Conservation (phyloP, 1,140 invertebrate species). For the Euwallacea similis region DNA sequence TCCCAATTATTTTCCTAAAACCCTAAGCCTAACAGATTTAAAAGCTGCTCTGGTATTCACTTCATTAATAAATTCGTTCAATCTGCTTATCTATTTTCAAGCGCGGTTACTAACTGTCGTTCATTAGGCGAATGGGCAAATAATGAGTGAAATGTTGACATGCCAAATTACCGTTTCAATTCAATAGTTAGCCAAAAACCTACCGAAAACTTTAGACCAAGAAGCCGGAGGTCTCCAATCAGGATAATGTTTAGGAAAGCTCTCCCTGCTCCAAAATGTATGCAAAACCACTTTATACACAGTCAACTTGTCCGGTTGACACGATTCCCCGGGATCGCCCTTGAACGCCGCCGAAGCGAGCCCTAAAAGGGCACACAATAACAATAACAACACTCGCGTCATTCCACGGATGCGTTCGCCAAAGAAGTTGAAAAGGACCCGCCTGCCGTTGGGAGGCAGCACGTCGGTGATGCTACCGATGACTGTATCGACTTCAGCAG, state of each 20-base stretch:
- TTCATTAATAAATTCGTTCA: too few species aligned
- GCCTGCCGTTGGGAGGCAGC: neutral
- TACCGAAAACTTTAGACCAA: conserved; percentile 88
- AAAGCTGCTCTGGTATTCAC: too few species aligned
- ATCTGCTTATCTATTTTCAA: too few species aligned
- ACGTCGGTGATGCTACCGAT: conserved; percentile 25
- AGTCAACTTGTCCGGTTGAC: conserved; percentile 69
- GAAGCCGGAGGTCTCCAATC: conserved; percentile 88
- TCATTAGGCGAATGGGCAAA: too few species aligned
- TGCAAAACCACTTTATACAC: conserved; percentile 83
- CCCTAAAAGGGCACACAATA: conserved; percentile 22
- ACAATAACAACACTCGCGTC: conserved; percentile 25
- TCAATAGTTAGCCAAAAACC: conserved; percentile 50
- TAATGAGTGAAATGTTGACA: too few species aligned
- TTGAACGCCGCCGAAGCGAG: conserved; percentile 13
- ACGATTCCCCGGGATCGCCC: conserved; percentile 41
- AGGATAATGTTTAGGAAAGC: conserved; percentile 90
- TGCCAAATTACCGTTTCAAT: too few species aligned
- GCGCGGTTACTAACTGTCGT: too few species aligned
- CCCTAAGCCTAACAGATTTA: too few species aligned
- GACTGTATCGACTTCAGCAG: conserved; percentile 11
- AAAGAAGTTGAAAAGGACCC: neutral
- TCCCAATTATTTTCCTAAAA: too few species aligned
- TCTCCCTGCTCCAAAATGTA: conserved; percentile 86
- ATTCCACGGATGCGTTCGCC: conserved; percentile 2